Evolutionary conservation across 2,888 invertebrate genomes (phyloP), one percentile per base, ranked within the genome.

Genomic region (Cryptus viduatorius): DNA sequence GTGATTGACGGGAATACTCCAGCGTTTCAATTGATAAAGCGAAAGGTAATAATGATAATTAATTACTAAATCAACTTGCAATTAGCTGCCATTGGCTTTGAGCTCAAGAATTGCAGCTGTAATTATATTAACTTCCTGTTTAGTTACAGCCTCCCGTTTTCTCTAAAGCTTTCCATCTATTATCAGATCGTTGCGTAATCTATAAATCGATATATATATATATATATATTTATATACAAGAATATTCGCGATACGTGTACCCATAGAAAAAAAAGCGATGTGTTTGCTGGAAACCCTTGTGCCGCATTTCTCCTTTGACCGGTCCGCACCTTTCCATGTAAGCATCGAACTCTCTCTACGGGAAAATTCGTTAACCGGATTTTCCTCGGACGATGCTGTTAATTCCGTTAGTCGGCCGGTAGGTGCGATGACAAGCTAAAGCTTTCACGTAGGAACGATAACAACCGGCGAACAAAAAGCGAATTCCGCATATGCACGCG

Each of bases 301-400:
- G 29, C 31, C 16, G 29, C 4, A 24, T 48, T 29, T 37, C 29
- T 64, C 14, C 67, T 14, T 31, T 59, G 14, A 61, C 19, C 10
- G 16, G 42, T 14, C 53, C 53, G 19, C 53, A 19, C 29, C 5
- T 37, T 37, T 16, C 24, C 37, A 53, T 56, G 53, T 56, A 64
- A 75, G 44, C 64, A 64, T 37, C 8, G 4, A 29, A 4, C 16
- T 16, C 73, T 48, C 46, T 48, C 56, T 16, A 31, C 67, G 67
- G 53, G 14, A 73, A 73, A 80, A 80, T 73, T 73, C 67, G 31
- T 73, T 80, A 56, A 46, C 59, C 24, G 19, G 31, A 24, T 73
- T 80, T 80, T 68, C 65, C 67, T 68, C 67, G 53, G 67, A 19
- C 56, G 65, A 80, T 46, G 48, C 24, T n/a, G 48, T 68, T 80